phyloP scores from a whole-genome alignment of 2,113 vertebrate genomes.

The Pachyramphus minor region DNA sequence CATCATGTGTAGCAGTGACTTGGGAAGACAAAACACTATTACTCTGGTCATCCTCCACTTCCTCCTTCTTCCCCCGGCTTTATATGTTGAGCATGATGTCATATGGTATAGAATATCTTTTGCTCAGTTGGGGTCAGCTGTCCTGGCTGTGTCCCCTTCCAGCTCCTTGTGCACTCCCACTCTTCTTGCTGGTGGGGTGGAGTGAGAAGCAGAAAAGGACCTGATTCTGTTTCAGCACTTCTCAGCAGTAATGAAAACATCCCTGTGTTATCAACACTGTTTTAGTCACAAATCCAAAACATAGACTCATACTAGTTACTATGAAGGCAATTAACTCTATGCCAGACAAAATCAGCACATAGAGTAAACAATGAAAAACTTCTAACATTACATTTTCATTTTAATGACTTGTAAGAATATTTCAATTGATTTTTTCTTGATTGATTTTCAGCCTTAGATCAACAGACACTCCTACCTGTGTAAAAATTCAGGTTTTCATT shows the following conservation, averaged over 20 bases:
- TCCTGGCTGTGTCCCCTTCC: background rate
- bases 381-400: background rate
- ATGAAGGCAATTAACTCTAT: background rate
- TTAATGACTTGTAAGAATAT: background rate
- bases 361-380: background rate
- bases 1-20: background rate
- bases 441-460: background rate
- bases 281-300: background rate
- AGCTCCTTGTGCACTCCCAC: background rate
- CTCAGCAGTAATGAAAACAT: background rate
- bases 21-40: background rate
- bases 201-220: background rate
- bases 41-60: background rate
- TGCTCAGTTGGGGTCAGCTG: background rate
- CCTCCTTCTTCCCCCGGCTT: background rate
- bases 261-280: rapidly evolving
- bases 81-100: background rate
- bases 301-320: background rate
- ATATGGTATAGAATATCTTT: background rate
- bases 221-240: background rate
- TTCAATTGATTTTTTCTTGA: background rate
- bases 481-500: background rate
- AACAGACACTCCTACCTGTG: background rate
- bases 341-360: background rate
- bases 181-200: background rate